Conservation (phyloP, 2,113 vertebrate genomes). For the Pollachius pollachius region DNA sequence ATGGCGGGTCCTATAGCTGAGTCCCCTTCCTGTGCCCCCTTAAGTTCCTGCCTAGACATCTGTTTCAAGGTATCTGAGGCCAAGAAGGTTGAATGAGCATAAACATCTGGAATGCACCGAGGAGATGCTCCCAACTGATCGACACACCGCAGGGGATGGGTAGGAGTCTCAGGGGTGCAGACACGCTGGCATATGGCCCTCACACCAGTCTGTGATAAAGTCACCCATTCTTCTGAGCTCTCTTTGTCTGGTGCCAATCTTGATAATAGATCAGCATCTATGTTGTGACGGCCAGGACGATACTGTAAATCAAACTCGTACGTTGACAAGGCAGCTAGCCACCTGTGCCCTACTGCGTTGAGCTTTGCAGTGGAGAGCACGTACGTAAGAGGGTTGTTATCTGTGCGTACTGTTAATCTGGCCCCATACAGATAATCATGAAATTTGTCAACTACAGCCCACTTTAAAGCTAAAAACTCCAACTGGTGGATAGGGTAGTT, state of each 20-base stretch:
- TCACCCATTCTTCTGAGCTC: not conserved
- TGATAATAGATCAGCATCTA: not conserved
- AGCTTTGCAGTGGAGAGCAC: not conserved
- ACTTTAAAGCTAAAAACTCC: not conserved
- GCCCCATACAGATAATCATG: not conserved
- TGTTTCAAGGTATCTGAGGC: not conserved
- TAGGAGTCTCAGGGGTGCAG: not conserved
- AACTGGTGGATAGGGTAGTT: no score
- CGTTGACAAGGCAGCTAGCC: not conserved
- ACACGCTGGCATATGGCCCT: not conserved
- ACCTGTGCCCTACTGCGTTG: not conserved
- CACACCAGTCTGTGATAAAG: not conserved
- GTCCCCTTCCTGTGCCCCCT: not conserved
- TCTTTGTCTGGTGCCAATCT: not conserved
- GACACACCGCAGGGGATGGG: not conserved
- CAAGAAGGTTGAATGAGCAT: constrained; percentile 4
- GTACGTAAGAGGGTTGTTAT: not conserved
- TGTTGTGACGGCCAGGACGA: not conserved
- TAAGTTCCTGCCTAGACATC: constrained; percentile 1
- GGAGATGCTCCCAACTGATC: constrained; percentile 12
- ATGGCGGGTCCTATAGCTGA: not conserved
- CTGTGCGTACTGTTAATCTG: not conserved
- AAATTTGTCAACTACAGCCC: not conserved
- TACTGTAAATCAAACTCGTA: not conserved
- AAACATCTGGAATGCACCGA: not conserved